Evolutionary conservation across 1,140 invertebrate species (phyloP).

Genomic region (Drosophila pandora): DNA sequence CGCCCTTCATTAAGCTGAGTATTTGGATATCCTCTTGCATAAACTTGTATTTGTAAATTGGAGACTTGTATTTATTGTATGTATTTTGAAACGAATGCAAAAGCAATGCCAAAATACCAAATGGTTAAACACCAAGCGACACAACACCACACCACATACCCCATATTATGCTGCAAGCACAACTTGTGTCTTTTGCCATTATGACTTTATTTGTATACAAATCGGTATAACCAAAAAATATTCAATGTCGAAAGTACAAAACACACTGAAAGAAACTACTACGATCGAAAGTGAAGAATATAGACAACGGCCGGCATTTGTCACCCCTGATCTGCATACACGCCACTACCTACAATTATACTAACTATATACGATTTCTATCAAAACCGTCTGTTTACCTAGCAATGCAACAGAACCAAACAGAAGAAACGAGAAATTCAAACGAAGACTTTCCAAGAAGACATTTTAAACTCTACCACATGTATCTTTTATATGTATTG

Average conservation of each 20-base stretch:
- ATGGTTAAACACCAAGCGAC: slow-evolving; percentile 33
- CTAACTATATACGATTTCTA: slow-evolving; percentile 5
- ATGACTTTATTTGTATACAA: slow-evolving; percentile 58
- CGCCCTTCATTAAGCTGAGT: slow-evolving; percentile 1
- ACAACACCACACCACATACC: slow-evolving; percentile 36
- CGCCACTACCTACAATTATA: slow-evolving; percentile 28
- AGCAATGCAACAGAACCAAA: slow-evolving; percentile 31
- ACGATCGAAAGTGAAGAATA: slow-evolving; percentile 2
- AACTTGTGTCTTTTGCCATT: slow-evolving; percentile 56
- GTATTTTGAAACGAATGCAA: slow-evolving; percentile 54
- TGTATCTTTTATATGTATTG: slow-evolving; percentile 52
- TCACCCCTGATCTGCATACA: slow-evolving; percentile 43
- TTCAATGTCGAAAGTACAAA: slow-evolving; percentile 74
- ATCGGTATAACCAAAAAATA: slow-evolving; percentile 76
- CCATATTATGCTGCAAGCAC: slow-evolving; percentile 69
- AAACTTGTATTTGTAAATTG: slow-evolving; percentile 62
- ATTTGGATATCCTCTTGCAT: slow-evolving; percentile 12
- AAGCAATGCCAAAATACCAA: slow-evolving; percentile 66
- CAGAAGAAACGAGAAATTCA: slow-evolving; percentile 42
- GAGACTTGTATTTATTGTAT: slow-evolving; percentile 71
- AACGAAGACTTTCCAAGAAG: slow-evolving; percentile 70
- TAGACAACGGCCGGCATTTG: slow-evolving; percentile 54
- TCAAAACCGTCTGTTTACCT: background rate
- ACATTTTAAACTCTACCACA: slow-evolving; percentile 67
- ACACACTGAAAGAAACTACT: slow-evolving; percentile 44